phyloP scores from a whole-genome alignment of 2,888 invertebrate species.

The Eudemis profundana region DNA sequence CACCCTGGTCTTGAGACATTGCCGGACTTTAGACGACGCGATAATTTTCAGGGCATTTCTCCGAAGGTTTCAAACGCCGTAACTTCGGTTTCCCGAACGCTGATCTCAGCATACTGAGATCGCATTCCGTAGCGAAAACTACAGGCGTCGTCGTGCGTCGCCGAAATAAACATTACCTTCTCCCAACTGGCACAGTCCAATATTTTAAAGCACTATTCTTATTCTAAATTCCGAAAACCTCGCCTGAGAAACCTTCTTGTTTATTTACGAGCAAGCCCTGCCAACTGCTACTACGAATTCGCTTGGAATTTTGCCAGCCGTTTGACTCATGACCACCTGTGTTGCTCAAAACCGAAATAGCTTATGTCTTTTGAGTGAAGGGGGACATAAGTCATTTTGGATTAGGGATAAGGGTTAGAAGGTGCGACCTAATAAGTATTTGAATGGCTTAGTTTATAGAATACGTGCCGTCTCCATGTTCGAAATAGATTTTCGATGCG shows the following conservation, averaged over 20 bases:
- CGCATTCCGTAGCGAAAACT: too few species aligned
- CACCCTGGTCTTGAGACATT: too few species aligned
- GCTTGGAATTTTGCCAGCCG: slow-evolving; percentile 55
- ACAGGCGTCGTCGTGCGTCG: too few species aligned
- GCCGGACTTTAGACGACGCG: too few species aligned
- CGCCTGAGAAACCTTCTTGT: slow-evolving; percentile 29
- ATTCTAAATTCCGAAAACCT: slow-evolving; percentile 6
- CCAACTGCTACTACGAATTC: slow-evolving; percentile 59
- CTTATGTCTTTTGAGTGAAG: background rate
- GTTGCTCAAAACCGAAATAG: background rate
- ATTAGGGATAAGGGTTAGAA: background rate
- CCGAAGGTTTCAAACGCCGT: too few species aligned
- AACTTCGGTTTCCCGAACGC: too few species aligned
- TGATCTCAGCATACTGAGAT: too few species aligned
- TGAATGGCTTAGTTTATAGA: slow-evolving; percentile 14
- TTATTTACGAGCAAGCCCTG: slow-evolving; percentile 43
- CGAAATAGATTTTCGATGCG: slow-evolving; percentile 5
- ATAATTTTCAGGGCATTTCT: too few species aligned
- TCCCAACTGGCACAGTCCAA: too few species aligned
- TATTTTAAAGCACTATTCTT: background rate
- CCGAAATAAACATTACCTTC: too few species aligned
- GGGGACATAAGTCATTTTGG: background rate
- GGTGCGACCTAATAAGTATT: slow-evolving; percentile 19
- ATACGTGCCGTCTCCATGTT: slow-evolving; percentile 3
- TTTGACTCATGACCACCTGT: slow-evolving; percentile 10